Evolutionary conservation across 2,113 vertebrate species (phyloP).

Genomic region (Genyomyrus donnyi): DNA sequence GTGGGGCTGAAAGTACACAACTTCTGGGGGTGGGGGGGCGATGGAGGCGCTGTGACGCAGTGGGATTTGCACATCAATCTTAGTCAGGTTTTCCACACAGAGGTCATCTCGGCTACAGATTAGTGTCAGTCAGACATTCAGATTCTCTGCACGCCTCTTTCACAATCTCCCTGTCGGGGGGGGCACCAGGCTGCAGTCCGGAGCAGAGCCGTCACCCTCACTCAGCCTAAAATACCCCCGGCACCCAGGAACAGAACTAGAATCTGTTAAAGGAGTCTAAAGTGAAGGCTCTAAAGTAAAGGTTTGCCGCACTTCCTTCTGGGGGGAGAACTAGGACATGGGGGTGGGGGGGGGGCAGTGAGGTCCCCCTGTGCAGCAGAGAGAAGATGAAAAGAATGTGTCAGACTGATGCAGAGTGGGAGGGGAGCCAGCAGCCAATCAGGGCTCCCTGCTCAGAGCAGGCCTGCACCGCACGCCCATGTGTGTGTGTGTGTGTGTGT

Average conservation of each 20-base stretch:
- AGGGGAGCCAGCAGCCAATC: background rate
- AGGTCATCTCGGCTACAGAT: slow-evolving; percentile 17
- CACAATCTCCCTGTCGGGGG: background rate
- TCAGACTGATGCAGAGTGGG: background rate
- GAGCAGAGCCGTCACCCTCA: background rate
- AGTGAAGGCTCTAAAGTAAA: background rate
- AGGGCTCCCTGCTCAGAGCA: background rate
- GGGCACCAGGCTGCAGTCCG: background rate
- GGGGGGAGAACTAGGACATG: background rate
- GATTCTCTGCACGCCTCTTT: background rate
- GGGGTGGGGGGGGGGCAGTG: background rate
- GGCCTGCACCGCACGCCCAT: too few relatives aligned
- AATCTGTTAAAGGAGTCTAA: background rate
- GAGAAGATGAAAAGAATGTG: background rate
- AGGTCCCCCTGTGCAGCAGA: background rate
- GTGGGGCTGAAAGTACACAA: background rate
- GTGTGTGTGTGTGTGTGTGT: background rate
- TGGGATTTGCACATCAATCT: background rate
- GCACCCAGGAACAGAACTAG: background rate
- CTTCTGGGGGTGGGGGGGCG: background rate
- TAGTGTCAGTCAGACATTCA: background rate
- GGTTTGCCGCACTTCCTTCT: background rate
- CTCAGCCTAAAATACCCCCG: background rate
- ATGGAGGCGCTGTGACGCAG: background rate
- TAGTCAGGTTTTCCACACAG: background rate